Evolutionary conservation across 2,797 vertebrate genomes (phyloP), one percentile per base, ranked within the genome.

Genomic region (Harpagifer antarcticus): DNA sequence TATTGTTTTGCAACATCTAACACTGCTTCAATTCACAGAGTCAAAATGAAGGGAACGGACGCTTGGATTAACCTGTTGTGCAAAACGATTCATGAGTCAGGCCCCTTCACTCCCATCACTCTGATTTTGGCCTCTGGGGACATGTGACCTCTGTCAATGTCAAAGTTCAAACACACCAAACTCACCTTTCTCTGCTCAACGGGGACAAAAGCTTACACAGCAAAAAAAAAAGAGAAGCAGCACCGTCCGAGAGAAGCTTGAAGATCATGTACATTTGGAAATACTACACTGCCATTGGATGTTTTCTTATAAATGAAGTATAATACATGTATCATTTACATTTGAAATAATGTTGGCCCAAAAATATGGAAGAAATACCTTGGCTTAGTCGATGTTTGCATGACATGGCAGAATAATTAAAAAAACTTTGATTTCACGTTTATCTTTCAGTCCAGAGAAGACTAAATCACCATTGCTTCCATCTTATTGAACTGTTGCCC

Each of bases 91-190:
- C 49, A 10, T 45, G 50, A 37, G 20, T 59, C 20, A 14, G 55
- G 11, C 8, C 44, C 9, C 17, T 57, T 78, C 48, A 63, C 52
- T 68, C n/a, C 42, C 59, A 33, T 55, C 55, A 37, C 19, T 63
- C 54, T 15, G 27, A 17, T 68, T n/a, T 3, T 33, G 48, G 49
- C 80, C 80, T 71, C 67, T 47, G 57, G 84, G 62, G 68, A 73
- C 72, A 80, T 54, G 52, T 66, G 78, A 77, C 61, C 71, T 72
- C 53, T n/a, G 37, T 57, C 11, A 2, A 33, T 33, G 84, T 86
- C 76, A 86, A 78, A 89, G 67, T 66, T 80, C 81, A 88, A 83
- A 81, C 75, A 66, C 66, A 85, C 73, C 53, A 63, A 71, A 62
- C 82, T 80, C 85, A 76, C 80, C 82, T 88, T 76, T 77, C 67